These are phyloP conservation scores for Trichosurus vulpecula DNA, from an alignment of 2,797 vertebrate species.

Conservation along the genomic window DNA sequence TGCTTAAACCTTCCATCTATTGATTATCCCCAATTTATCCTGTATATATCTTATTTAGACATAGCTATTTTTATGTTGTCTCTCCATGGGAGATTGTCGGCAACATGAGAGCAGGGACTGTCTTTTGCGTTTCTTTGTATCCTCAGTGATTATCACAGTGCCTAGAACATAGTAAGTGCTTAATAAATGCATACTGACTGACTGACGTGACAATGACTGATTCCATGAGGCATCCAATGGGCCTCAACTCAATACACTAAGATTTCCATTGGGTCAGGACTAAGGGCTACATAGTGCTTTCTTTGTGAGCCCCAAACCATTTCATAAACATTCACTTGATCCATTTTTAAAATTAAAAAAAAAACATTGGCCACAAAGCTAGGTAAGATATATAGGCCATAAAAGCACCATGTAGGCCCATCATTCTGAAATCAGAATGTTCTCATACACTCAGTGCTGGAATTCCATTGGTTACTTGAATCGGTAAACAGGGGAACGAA, in stretches of 20 bases:
- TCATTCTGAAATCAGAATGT: not conserved
- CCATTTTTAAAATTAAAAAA: not conserved
- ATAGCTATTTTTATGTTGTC: not conserved
- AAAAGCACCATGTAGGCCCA: not conserved
- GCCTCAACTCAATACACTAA: not conserved
- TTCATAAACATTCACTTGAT: not conserved
- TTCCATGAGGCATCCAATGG: not conserved
- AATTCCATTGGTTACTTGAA: not conserved
- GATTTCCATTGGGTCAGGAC: not conserved
- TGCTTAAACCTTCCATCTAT: not conserved
- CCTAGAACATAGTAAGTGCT: not conserved
- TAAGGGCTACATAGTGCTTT: not conserved
- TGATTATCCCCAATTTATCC: not conserved
- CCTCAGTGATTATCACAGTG: not conserved
- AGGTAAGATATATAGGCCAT: not conserved
- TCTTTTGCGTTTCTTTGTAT: not conserved
- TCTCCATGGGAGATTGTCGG: not conserved
- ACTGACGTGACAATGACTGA: not conserved
- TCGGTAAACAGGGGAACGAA: not conserved
- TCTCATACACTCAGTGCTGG: not conserved
- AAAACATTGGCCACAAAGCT: not conserved
- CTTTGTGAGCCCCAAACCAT: not conserved
- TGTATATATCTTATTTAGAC: not conserved
- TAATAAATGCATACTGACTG: not conserved
- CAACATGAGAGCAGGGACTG: not conserved